Conservation (phyloP, 2,113 vertebrate genomes). For the Crotophaga sulcirostris region DNA sequence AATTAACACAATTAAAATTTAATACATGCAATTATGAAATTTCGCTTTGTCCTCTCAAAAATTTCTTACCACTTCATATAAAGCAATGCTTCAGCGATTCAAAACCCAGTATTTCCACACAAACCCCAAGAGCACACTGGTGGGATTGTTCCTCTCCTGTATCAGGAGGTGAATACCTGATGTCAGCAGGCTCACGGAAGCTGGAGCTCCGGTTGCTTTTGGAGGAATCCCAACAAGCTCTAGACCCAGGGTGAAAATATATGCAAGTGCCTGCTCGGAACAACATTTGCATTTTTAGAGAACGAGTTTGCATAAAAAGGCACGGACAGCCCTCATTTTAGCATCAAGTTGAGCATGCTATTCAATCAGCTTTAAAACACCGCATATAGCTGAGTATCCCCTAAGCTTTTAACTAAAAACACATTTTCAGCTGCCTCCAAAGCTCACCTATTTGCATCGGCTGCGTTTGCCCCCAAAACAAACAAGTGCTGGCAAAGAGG, state of each 20-base stretch:
- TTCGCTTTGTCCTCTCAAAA: background rate
- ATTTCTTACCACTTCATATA: background rate
- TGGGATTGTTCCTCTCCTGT: background rate
- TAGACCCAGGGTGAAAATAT: background rate
- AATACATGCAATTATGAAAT: background rate
- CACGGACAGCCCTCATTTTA: background rate
- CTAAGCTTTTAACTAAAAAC: background rate
- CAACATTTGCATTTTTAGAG: background rate
- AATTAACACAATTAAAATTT: background rate
- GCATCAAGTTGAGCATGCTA: background rate
- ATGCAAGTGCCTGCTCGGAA: background rate
- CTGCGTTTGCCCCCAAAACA: background rate
- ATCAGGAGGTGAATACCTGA: background rate
- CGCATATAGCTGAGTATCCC: background rate
- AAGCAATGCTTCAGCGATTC: background rate
- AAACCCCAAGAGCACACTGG: background rate
- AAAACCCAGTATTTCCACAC: background rate
- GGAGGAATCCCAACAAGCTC: background rate
- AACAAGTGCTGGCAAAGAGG: slow-evolving; percentile 3
- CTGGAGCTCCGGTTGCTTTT: background rate
- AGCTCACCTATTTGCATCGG: background rate
- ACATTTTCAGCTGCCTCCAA: background rate
- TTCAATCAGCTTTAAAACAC: background rate
- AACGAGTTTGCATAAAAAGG: background rate
- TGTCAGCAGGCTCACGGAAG: background rate